phyloP scores from a whole-genome alignment of 2,113 vertebrate species.

The Patagioenas fasciata region DNA sequence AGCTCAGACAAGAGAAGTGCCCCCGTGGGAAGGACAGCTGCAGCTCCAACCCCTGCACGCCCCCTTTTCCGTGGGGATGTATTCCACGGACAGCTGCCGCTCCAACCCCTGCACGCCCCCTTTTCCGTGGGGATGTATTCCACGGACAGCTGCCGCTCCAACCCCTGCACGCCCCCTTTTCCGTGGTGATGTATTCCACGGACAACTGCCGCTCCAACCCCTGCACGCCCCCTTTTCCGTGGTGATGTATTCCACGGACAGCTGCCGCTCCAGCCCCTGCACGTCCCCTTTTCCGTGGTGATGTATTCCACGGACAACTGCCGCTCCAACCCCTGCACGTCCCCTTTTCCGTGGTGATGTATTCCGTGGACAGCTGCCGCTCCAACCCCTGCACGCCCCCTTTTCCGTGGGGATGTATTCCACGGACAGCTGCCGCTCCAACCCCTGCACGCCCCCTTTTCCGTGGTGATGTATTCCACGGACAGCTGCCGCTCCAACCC shows the following conservation, averaged over 20 bases:
- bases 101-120: not conserved
- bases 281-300: not conserved
- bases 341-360: not conserved
- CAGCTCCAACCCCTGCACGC: not conserved
- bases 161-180: not conserved
- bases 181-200: not conserved
- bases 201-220: not conserved
- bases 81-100: no score
- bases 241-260: not conserved
- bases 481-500: not conserved
- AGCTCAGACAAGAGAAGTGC: not conserved
- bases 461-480: not conserved
- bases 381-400: not conserved
- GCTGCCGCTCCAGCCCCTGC: not conserved
- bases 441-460: not conserved
- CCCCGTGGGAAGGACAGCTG: not conserved
- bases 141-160: no score
- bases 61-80: not conserved
- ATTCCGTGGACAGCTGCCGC: not conserved
- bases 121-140: not conserved
- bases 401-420: not conserved
- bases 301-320: no score
- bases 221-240: not conserved
- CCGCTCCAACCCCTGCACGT: not conserved
- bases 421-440: no score